Base-by-base conservation (phyloP, 2,113 vertebrate species). In the Rhinoderma darwinii region DNA sequence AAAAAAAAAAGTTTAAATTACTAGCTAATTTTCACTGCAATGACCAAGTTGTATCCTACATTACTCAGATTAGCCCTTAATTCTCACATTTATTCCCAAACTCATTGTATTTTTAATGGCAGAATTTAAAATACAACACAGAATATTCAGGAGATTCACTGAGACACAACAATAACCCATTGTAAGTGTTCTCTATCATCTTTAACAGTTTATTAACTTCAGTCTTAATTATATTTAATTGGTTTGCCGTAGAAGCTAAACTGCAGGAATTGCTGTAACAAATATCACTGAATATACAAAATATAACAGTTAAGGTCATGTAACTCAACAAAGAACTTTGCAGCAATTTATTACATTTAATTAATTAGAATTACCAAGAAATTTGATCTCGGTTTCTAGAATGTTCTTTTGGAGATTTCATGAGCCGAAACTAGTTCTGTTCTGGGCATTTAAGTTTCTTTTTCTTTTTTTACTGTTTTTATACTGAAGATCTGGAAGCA, bases 181-280 rank as follows among this genome's bases (percentile, higher is more conserved):
- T 61, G 32, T 74, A 84, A 59, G 27, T 56, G 50, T 78, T 80
- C 76, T 27, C 44, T 70, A 50, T 80, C 76, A 70, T 56, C 59
- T 86, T 72, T 74, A 81, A 86, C 85, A 86, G 77, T 74, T 82
- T 86, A 79, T 86, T 86, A 81, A 81, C 61, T 80, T 86, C 70
- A 43, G 63, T 72, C 78, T 86, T 86, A 81, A 86, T 81, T 82
- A 68, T 30, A 54, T 72, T 86, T 78, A 68, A 81, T 81, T 81
- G 77, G 37, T 47, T 68, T 82, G 43, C 76, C 76, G 68, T 76
- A 37, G 75, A 66, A 86, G 84, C 32, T 66, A 79, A 86, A 80
- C 61, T 80, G 76, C 63, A 80, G 63, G 30, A 66, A 68, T 47
- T 35, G 50, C 37, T 47, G 35, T 59, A 84, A 61, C 70, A 54